Base-by-base conservation (phyloP, 2,113 vertebrate genomes). In the Hipposideros armiger region DNA sequence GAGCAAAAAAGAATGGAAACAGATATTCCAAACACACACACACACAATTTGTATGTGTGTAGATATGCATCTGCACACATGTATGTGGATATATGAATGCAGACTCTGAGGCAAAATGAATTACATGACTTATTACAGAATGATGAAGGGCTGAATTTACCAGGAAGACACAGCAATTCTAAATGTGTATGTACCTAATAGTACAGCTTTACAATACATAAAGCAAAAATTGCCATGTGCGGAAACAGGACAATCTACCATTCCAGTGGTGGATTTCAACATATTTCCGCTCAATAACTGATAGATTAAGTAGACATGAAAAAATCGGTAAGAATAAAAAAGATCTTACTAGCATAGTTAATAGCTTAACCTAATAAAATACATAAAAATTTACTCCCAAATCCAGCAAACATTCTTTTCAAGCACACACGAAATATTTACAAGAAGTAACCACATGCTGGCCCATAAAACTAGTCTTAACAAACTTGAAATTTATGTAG, bases 111-210 rank as follows among this genome's bases (percentile, higher is more conserved):
- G 40, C 42, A 77, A 78, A 95, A 73, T 67, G 32, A n/a, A 86
- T 76, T 81, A 56, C 4, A 30, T 67, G 5, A 22, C 42, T 72
- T 74, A 69, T 42, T 66, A 72, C 52, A 73, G 42, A 67, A 60
- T 60, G 85, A 69, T 32, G 52, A 78, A 73, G 2, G n/a, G 47
- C 4, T 91, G n/a, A 36, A 52, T 84, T 72, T 73, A 83, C 40
- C 17, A 84, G 40, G 14, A 94, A 95, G 50, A 94, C 47, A 36
- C 7, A 80, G 62, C 19, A 76, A 91, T 73, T 91, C 54, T 91
- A 80, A 80, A 84, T 58, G 66, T 52, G 78, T 56, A 67, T 42
- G n/a, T 8, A 73, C 45, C 17, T 58, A 58, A 60, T 4, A 80
- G 66, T 36, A 60, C 2, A 52, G 52, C 32, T 88, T 87, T 91